Evolutionary conservation across 2,888 invertebrate genomes (phyloP), one percentile per base, ranked within the genome.

Genomic region (Diloba caeruleocephala): DNA sequence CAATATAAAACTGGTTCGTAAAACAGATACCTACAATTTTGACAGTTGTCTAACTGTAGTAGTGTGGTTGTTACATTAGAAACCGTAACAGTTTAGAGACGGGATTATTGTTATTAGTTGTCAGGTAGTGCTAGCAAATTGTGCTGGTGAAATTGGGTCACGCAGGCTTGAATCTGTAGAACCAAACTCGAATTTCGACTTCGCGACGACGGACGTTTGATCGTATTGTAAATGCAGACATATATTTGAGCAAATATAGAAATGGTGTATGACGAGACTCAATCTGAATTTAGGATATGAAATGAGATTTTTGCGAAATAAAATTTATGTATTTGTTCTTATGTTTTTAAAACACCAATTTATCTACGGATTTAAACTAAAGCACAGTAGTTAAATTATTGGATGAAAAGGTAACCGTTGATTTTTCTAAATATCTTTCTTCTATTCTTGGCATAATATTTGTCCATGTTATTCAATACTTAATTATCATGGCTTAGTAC

Each of bases 71-170:
- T 60, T 59, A 66, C 55, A 39, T 58, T 44, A 21, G 19, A 36
- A 68, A 57, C 49, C 43, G 54, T 59, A 41, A 58, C 54, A 49
- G 50, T 71, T 72, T 71, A 77, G 58, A 63, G 41, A 41, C 31
- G 26, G 38, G 58, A 69, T 65, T 74, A 69, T 65, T 62, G 56
- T 63, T 64, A 64, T 48, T 44, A 57, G 58, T 68, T 65, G 56
- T 57, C 54, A 61, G 57, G 44, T 54, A 59, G 44, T 51, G 25
- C 36, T 43, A 57, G 56, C 38, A 32, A 59, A 68, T 54, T 50
- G 46, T 45, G 21, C 38, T 19, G 28, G 36, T 38, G 59, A 53
- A 60, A 60, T 61, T 55, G 36, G 62, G 33, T 38, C 51, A 41
- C 34, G 44, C 39, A 38, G 45, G 44, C 57, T 53, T 48, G 36